A percentile compares a stretch with the other conserved stretches of the same genome.
Conservation (phyloP, 2,888 invertebrate genomes). For the Dilophus febrilis region DNA sequence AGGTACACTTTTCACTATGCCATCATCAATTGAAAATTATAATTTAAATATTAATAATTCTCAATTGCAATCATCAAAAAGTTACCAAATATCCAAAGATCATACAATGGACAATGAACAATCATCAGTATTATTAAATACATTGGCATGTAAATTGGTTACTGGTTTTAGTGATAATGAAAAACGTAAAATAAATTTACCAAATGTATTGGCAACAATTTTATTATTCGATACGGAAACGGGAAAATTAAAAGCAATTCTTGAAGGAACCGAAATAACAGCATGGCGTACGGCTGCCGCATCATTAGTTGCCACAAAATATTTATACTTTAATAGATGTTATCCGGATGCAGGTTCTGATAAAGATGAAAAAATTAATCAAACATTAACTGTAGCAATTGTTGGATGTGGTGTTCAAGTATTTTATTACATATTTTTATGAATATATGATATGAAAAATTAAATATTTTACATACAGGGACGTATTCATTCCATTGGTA, state of each 20-base stretch:
- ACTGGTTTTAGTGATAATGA: slow-evolving; percentile 28
- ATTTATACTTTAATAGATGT: slow-evolving; percentile 25
- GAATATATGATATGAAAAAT: not conserved
- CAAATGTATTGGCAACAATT: slow-evolving; percentile 31
- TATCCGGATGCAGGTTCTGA: slow-evolving; percentile 3
- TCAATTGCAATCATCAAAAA: too few relatives aligned
- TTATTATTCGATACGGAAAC: slow-evolving; percentile 29
- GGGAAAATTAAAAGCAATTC: slow-evolving; percentile 29
- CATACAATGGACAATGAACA: not conserved
- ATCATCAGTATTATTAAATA: slow-evolving; percentile 12
- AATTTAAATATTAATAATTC: too few relatives aligned
- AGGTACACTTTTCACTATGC: slow-evolving; percentile 29
- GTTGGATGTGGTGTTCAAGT: slow-evolving; percentile 35
- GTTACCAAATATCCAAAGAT: too few relatives aligned
- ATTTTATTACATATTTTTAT: too few relatives aligned
- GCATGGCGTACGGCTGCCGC: slow-evolving; percentile 40
- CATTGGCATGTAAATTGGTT: slow-evolving; percentile 34
- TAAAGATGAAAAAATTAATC: slow-evolving; percentile 12
- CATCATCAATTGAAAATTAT: slow-evolving; percentile 29
- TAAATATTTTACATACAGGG: slow-evolving; percentile 13
- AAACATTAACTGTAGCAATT: slow-evolving; percentile 22
- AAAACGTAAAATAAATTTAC: slow-evolving; percentile 16
- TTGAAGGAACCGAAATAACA: slow-evolving; percentile 37
- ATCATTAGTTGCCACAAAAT: slow-evolving; percentile 36
- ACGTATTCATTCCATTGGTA: slow-evolving; percentile 32